phyloP scores from a whole-genome alignment of 92 coral and sea anemone species.

The Zoanthus gigantus region DNA sequence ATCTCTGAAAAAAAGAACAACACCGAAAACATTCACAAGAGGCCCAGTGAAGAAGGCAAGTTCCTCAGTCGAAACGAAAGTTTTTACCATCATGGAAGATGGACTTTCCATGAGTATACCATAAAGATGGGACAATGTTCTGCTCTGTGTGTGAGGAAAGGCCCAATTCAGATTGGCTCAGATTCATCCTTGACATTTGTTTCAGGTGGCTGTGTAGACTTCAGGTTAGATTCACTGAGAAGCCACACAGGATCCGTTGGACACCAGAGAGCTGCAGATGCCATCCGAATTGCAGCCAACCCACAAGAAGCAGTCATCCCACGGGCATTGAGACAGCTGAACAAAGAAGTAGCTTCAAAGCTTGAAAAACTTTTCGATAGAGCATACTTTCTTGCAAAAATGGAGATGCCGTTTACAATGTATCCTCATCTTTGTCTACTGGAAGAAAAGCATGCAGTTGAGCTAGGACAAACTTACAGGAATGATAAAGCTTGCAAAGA shows the following conservation, averaged over 20 bases:
- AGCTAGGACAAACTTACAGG: conserved; percentile 34
- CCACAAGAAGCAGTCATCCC: too few species aligned
- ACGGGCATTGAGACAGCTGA: too few species aligned
- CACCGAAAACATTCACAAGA: too few species aligned
- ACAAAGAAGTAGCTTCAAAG: too few species aligned
- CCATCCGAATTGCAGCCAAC: too few species aligned
- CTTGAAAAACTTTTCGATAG: conserved; percentile 31
- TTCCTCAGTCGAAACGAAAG: too few species aligned
- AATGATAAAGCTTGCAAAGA: conserved; percentile 31
- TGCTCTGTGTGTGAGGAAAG: neutral
- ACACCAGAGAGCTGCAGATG: neutral
- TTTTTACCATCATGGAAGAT: neutral
- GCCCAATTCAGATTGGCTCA: conserved; percentile 8
- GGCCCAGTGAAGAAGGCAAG: too few species aligned
- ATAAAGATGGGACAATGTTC: neutral
- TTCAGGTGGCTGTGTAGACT: conserved; percentile 30
- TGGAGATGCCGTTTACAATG: conserved; percentile 61
- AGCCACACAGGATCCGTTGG: neutral
- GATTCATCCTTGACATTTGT: conserved; percentile 37
- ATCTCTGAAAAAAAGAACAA: too few species aligned
- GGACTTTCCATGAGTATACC: neutral
- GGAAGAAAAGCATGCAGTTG: conserved; percentile 54
- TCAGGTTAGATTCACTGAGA: conserved; percentile 13
- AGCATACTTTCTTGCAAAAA: conserved; percentile 63
- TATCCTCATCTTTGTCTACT: conserved; percentile 48